Base-by-base conservation (phyloP, 2,888 invertebrate species). In the Acleris sparsana region DNA sequence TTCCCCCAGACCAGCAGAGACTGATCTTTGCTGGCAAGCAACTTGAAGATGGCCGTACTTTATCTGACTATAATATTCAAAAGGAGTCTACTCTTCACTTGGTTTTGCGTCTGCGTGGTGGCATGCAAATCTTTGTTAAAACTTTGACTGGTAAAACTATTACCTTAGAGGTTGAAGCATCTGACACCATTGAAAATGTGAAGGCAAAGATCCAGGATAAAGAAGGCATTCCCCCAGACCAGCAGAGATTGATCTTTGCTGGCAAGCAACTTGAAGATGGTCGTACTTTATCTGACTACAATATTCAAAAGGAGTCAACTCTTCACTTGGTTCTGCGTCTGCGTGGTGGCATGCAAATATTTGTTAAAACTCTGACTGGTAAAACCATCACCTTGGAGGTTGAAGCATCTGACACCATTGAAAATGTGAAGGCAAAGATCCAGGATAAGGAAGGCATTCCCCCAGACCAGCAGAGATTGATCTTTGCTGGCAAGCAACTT, bases 201-300 rank as follows among this genome's bases (percentile, higher is more conserved):
- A 83, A 83, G 16, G 83, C 83, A 0, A 83, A 83, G 43, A 83
- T 83, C 0, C 83, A 83, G 17, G 83, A 83, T 49, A 84, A 84
- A 18, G 83, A 83, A 20, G 84, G 84, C 0, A 83, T 83, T 7
- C 83, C 83, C 0, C 83, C 83, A 64, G 83, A 83, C 67, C 83
- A 83, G 56, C 83, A 83, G 71, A 69, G 83, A 0, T 46, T 83
- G 0, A 83, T 83, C 66, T 83, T 83, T 3, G 83, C 83, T 0
- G 83, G 83, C 6, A 83, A 83, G 11, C 83, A 83, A 49, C 43
- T 83, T 0, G 83, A 83, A 57, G 83, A 83, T 68, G 83, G 83
- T 0, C 83, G 83, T 49, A 83, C 83, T 0, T 72, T 83, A 0
- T 83, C 83, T 0, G 83, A 84, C 59, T 84, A 84, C 52, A 84